Evolutionary conservation across 2,888 invertebrate genomes (phyloP).

Genomic region (Microdon myrmicae): DNA sequence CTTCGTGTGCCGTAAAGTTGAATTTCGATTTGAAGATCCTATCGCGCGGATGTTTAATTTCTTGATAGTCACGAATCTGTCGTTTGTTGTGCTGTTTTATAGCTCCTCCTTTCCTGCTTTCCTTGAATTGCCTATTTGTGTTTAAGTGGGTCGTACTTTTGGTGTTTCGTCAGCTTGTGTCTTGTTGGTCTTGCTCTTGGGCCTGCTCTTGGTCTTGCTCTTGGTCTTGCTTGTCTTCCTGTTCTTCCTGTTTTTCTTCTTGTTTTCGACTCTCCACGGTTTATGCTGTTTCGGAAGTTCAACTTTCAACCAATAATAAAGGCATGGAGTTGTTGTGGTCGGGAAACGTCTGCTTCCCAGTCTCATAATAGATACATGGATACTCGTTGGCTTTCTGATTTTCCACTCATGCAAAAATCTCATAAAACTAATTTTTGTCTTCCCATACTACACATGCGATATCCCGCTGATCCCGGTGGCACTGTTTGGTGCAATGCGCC

Average conservation of each 20-base stretch:
- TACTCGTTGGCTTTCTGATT: slow-evolving; percentile 24
- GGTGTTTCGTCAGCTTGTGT: too few species aligned
- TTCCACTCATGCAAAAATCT: slow-evolving; percentile 44
- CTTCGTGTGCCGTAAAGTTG: slow-evolving; percentile 39
- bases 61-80: slow-evolving; percentile 52
- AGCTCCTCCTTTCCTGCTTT: too few species aligned
- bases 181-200: too few species aligned
- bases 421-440: slow-evolving; percentile 50
- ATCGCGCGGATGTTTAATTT: slow-evolving; percentile 53
- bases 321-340: slow-evolving; percentile 29
- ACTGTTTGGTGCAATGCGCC: slow-evolving; percentile 2
- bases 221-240: slow-evolving; percentile 15
- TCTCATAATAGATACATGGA: not conserved
- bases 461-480: slow-evolving; percentile 9
- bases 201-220: too few species aligned
- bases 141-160: too few species aligned
- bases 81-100: slow-evolving; percentile 43
- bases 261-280: not conserved
- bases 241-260: slow-evolving; percentile 1
- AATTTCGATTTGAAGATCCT: slow-evolving; percentile 51
- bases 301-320: slow-evolving; percentile 47
- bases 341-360: slow-evolving; percentile 19
- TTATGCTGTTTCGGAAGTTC: slow-evolving; percentile 43
- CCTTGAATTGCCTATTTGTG: too few species aligned
- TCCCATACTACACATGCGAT: slow-evolving; percentile 37